Evolutionary conservation across 1,140 invertebrate species (phyloP).

Genomic region (Stratiolaelaps scimitus): DNA sequence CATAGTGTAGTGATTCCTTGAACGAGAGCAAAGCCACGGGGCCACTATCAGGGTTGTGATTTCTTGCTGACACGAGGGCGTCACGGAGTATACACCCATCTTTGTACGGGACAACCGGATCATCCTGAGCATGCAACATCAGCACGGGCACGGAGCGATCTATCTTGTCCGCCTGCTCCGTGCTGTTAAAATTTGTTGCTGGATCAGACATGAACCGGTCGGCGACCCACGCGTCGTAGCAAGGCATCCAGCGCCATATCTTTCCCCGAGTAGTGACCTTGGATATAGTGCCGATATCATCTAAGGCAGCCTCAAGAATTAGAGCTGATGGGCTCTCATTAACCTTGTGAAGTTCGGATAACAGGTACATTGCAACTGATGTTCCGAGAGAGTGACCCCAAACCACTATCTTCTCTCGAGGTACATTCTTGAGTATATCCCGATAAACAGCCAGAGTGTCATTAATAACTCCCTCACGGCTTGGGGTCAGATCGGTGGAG

Average conservation of each 20-base stretch:
- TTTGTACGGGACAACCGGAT: background rate
- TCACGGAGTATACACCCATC: background rate
- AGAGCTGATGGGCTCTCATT: background rate
- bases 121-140: slow-evolving; percentile 9
- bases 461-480: slow-evolving; percentile 27
- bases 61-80: background rate
- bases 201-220: background rate
- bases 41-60: background rate
- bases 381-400: slow-evolving; percentile 28
- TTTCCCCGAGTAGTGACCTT: background rate
- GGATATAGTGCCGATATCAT: background rate
- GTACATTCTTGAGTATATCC: slow-evolving; percentile 18
- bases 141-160: background rate
- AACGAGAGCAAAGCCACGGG: background rate
- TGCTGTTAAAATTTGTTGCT: background rate
- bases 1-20: background rate
- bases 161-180: background rate
- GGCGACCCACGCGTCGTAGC: background rate
- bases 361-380: background rate
- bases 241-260: background rate
- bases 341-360: background rate
- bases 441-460: slow-evolving; percentile 29
- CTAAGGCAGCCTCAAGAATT: slow-evolving; percentile 1
- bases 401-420: slow-evolving; percentile 1
- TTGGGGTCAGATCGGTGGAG: slow-evolving; percentile 27